phyloP scores from a whole-genome alignment of 2,113 vertebrate genomes.

The Chloropsis cyanopogon region DNA sequence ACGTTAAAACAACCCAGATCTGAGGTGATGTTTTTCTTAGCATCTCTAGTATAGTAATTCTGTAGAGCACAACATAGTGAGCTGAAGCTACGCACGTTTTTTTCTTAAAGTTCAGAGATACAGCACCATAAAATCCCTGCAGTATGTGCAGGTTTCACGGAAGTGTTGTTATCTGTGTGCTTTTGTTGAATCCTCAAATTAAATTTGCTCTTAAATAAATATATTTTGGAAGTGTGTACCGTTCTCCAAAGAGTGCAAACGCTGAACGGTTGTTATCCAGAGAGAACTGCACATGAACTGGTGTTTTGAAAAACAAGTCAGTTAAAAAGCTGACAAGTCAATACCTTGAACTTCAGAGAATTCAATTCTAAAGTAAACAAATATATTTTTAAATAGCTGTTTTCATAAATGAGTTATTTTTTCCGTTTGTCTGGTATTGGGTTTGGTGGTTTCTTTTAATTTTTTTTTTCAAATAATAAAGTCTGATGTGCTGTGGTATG shows the following conservation, averaged over 20 bases:
- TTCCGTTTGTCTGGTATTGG: fast-evolving
- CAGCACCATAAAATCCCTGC: background rate
- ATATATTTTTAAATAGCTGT: background rate
- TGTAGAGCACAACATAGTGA: background rate
- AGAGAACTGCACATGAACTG: background rate
- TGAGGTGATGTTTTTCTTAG: background rate
- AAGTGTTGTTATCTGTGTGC: background rate
- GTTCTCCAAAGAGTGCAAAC: background rate
- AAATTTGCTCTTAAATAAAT: background rate
- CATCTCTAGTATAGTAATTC: background rate
- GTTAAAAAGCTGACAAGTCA: background rate
- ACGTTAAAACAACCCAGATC: fast-evolving
- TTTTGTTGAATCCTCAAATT: background rate
- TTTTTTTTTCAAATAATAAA: background rate
- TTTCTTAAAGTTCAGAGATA: background rate
- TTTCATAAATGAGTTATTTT: background rate
- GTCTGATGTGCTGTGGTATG: background rate
- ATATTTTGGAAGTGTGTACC: fast-evolving
- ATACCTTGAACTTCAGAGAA: background rate
- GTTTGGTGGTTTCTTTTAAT: too few relatives aligned
- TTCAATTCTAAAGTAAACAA: background rate
- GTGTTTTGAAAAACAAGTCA: background rate
- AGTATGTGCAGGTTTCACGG: fast-evolving
- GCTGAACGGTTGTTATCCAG: background rate
- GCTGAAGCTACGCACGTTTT: fast-evolving